Evolutionary conservation across 2,888 invertebrate genomes (phyloP), one percentile per base, ranked within the genome.

Genomic region (Phrixothrix hirtus): DNA sequence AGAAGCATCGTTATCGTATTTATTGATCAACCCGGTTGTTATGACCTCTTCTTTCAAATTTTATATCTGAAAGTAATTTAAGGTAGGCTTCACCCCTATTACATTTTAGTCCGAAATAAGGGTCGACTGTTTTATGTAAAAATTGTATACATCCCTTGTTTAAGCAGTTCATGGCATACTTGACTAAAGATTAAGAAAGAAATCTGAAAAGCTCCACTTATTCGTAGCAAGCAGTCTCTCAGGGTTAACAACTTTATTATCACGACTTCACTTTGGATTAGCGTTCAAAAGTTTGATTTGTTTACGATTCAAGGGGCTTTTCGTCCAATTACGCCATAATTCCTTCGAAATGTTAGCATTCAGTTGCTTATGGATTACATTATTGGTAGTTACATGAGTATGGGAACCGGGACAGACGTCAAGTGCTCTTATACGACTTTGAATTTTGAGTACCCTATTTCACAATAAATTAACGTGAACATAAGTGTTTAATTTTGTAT

Each of bases 221-320:
- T 37, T 25, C 16, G 16, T 39, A 37, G 7, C 39, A 29, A 46
- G 39, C 51, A 41, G 37, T 27, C 51, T 39, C 51, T 52, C 35
- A 11, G 31, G 39, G 41, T 25, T 50, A 43, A 50, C 50, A 44
- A 50, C 45, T 52, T 46, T 34, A 45, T 52, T 45, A 45, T 45
- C 45, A 41, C 35, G 35, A 52, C 39, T 52, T 45, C 39, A 30
- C 39, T 50, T 30, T 27, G 39, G 45, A 45, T 45, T 45, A 52
- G 39, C 35, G 45, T 36, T 52, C 38, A 50, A 50, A 43, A 50
- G 38, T 50, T 50, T 46, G 45, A 52, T 52, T 52, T 52, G 51
- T 52, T 52, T 52, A 52, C 45, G 26, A 52, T 39, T 45, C 38
- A 46, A 52, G 44, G 45, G 45, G 39, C 45, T 34, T 52, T 45